These are phyloP conservation scores for Solenodon paradoxus DNA, from an alignment of 2,113 vertebrate species.

Conservation along the genomic window DNA sequence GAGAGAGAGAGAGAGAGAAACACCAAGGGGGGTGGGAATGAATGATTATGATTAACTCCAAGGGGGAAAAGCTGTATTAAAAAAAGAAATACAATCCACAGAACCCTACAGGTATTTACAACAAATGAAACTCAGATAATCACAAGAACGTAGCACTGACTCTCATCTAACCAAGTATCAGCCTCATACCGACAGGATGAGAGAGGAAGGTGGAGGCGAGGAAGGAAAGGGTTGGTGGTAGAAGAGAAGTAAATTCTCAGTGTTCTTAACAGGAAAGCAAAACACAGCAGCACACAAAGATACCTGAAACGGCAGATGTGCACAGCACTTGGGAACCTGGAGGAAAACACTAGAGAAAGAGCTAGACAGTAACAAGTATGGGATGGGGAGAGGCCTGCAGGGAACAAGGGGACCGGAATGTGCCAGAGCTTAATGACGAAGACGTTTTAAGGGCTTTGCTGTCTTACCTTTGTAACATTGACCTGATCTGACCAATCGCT, in stretches of 20 bases:
- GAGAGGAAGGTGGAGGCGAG: neutral
- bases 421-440: neutral
- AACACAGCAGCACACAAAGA: neutral
- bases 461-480: slow-evolving; percentile 93
- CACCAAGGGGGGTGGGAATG: neutral
- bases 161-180: neutral
- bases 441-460: neutral
- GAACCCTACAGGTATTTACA: neutral
- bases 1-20: neutral
- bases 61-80: neutral
- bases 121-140: neutral
- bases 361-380: neutral
- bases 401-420: fast-evolving
- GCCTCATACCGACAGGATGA: neutral
- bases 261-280: neutral
- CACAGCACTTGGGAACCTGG: neutral
- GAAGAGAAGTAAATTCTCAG: neutral
- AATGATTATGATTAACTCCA: neutral
- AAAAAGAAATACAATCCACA: neutral
- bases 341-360: neutral
- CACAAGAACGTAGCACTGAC: neutral
- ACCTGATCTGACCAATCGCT: slow-evolving; percentile 95
- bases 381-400: neutral
- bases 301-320: neutral
- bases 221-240: neutral